Evolutionary conservation across 1,140 invertebrate species (phyloP), one percentile per base, ranked within the genome.

Genomic region (Agraylea sexmaculata): DNA sequence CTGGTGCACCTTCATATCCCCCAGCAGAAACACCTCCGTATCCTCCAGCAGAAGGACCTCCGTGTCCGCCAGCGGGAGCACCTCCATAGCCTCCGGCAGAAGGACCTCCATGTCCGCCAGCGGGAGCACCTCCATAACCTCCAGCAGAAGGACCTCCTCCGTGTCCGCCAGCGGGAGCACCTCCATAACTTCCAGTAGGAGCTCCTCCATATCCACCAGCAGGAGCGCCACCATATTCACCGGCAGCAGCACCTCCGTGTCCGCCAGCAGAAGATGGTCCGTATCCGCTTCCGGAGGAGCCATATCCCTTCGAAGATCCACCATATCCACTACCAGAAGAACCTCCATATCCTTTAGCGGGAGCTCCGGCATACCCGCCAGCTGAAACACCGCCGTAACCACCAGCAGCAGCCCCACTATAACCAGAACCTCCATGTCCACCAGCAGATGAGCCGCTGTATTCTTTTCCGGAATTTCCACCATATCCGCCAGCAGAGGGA

Each of bases 111-210:
- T 37, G 20, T 37, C 36, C 3, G 23, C 12, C 7, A 27, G 5
- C 11, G n/a, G 23, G 11, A 12, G 25, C 19, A 44, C 35, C 45
- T 30, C 38, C 39, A 6, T 42, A 31, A 37, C 30, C 44, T 37
- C 35, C 47, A 51, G 52, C 54, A 54, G 60, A 57, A 60, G 60
- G 57, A 60, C 44, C 52, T 43, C 46, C 46, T 47, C 44, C 48
- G 50, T 48, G 43, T 45, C 45, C 40, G 43, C n/a, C n/a, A n/a
- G n/a, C n/a, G n/a, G n/a, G n/a, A n/a, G 21, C 35, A 20, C 7
- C 25, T 4, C 19, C 19, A 13, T 16, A 17, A 35, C 37, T 31
- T 18, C 37, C 37, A 21, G 18, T 19, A 11, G 25, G 13, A 8
- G 25, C 1, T 20, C 32, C 32, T 17, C 39, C 43, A 23, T 42